These are phyloP conservation scores for Pteropus alecto DNA, from an alignment of 2,113 vertebrate genomes.

Conservation along the genomic window DNA sequence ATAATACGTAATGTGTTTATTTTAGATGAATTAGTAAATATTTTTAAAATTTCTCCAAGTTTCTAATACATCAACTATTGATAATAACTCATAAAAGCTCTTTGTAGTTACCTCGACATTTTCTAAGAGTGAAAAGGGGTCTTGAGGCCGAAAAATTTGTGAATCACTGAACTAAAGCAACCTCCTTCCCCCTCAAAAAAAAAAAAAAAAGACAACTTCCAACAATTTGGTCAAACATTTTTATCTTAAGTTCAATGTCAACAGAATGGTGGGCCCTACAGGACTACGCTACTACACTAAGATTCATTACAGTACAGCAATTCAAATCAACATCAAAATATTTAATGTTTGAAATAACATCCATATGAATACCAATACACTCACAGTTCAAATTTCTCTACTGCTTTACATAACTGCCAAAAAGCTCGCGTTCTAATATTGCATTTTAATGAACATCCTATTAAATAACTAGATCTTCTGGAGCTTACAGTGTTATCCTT, in stretches of 20 bases:
- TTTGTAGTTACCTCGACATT: background rate
- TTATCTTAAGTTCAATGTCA: background rate
- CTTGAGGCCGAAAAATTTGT: background rate
- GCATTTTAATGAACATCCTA: background rate
- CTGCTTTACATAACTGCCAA: background rate
- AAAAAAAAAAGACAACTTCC: background rate
- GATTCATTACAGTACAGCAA: background rate
- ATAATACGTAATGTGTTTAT: background rate
- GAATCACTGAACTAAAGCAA: background rate
- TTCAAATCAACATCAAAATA: conserved; percentile 6
- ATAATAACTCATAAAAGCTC: background rate
- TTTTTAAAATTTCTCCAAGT: background rate
- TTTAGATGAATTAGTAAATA: background rate
- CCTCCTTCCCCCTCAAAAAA: too few relatives aligned
- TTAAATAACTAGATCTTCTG: background rate
- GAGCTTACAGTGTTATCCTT: background rate
- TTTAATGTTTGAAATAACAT: background rate
- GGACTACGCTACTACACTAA: background rate
- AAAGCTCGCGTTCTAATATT: background rate
- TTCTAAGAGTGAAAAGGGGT: background rate
- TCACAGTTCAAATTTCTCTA: background rate
- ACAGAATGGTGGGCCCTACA: background rate
- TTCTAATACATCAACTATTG: background rate
- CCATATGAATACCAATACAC: background rate
- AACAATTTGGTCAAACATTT: background rate